Base-by-base conservation (phyloP, 2,888 invertebrate species). In the Nudaria mundana region DNA sequence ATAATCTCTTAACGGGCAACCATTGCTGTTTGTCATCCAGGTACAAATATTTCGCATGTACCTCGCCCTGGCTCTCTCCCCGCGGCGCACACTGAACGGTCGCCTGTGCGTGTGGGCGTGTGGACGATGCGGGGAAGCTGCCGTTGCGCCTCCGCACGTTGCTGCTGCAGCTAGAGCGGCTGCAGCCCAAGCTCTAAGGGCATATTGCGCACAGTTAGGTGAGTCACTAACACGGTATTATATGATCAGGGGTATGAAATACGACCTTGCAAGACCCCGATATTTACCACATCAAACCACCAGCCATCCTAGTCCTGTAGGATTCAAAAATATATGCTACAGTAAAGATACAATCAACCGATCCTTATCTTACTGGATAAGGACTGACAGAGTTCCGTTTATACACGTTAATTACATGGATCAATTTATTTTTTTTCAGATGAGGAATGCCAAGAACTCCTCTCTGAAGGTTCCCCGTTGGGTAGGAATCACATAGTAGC, bases 101-200 rank as follows among this genome's bases (percentile, higher is more conserved):
- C 92, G 96, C 2, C 90, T 97, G 40, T 95, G 97, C 46, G 96
- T 97, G 69, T 94, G 96, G 76, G 93, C 96, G 44, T 91, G 97
- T 40, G 95, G 95, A 23, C 92, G 97, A 40, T 95, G 95, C 71
- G 94, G 93, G 15, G 96, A 96, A 68, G 95, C 95, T 15, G 94
- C 95, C 48, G 91, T 91, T 52, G 94, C 94, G 3, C 93, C 94
- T 31, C 92, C 95, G 45, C 95, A 94, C 32, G 94, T 95, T 2
- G 92, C 94, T 49, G 97, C 96, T 0, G 97, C 97, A 0, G 96
- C 97, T 0, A 91, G 96, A 61, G 97, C 97, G 1, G 97, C 97
- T 0, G 95, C 97, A 5, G 96, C 96, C 38, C 97, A 97, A 75
- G 95, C 96, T 3, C 80, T 98, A 20, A 90, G 96, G 30, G 95